Percentiles rank a stretch among this genome's conserved stretches.
phyloP scores from a whole-genome alignment of 2,113 vertebrate species.

The Tychaedon coryphoeus region DNA sequence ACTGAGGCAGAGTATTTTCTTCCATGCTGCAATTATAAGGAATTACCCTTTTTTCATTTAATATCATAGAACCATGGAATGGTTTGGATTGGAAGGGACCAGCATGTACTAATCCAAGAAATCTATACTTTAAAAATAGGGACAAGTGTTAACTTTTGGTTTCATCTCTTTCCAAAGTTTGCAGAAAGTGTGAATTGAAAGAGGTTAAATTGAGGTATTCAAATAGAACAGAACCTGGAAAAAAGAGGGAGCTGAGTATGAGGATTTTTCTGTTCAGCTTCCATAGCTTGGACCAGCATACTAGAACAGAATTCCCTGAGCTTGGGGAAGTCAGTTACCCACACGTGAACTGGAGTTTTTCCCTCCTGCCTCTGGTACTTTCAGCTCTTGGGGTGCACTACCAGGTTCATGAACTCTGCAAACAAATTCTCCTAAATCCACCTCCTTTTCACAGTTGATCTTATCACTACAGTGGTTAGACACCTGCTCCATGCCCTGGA shows the following conservation, averaged over 20 bases:
- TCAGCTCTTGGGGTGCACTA: background rate
- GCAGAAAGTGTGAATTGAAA: background rate
- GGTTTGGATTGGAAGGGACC: background rate
- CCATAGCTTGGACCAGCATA: background rate
- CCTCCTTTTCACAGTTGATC: background rate
- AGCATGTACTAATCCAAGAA: background rate
- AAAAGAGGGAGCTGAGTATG: background rate
- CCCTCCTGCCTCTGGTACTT: background rate
- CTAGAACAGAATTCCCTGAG: background rate
- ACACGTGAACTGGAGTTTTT: background rate
- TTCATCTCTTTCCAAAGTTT: background rate
- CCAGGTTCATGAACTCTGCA: background rate
- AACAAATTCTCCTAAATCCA: background rate
- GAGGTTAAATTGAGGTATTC: background rate
- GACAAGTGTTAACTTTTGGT: background rate
- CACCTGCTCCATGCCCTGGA: background rate
- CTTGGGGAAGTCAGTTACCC: background rate
- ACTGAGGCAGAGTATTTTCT: background rate
- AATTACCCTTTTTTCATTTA: background rate
- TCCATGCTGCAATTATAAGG: background rate
- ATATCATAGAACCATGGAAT: background rate
- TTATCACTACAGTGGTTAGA: rapidly evolving
- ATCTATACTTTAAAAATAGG: background rate
- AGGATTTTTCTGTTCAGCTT: background rate
- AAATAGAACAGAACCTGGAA: background rate